Percentiles rank a stretch among this genome's conserved stretches.
phyloP scores from a whole-genome alignment of 1,140 invertebrate species.

The Drosophila pallidifrons region DNA sequence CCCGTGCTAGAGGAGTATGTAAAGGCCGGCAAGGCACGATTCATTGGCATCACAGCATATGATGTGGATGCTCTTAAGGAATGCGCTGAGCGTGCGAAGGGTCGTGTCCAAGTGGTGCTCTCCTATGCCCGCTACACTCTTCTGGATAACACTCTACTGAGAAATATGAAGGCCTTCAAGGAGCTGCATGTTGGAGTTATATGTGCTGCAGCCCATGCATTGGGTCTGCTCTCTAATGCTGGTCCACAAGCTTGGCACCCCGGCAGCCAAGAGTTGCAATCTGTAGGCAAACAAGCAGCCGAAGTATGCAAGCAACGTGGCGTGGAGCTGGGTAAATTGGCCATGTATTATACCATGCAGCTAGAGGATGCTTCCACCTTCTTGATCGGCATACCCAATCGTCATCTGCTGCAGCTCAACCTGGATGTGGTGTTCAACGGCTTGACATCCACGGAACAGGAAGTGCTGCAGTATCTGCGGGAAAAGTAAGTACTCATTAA shows the following conservation, averaged over 20 bases:
- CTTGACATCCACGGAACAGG: slow-evolving; percentile 87
- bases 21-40: slow-evolving; percentile 90
- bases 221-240: slow-evolving; percentile 93
- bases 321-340: slow-evolving; percentile 90
- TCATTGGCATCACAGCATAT: slow-evolving; percentile 95
- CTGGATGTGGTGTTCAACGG: slow-evolving; percentile 87
- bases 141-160: slow-evolving; percentile 91
- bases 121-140: slow-evolving; percentile 93
- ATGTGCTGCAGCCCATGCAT: slow-evolving; percentile 91
- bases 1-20: slow-evolving; percentile 91
- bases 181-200: slow-evolving; percentile 91
- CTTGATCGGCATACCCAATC: slow-evolving; percentile 90
- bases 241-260: slow-evolving; percentile 94
- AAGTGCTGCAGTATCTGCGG: slow-evolving; percentile 87
- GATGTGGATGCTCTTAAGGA: slow-evolving; percentile 91
- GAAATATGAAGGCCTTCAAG: slow-evolving; percentile 91
- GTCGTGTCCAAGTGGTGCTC: slow-evolving; percentile 89
- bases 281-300: slow-evolving; percentile 87
- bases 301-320: slow-evolving; percentile 89
- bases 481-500: slow-evolving; percentile 86
- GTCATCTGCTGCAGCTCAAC: slow-evolving; percentile 87
- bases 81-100: slow-evolving; percentile 87
- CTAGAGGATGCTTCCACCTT: slow-evolving; percentile 87
- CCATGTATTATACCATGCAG: slow-evolving; percentile 88
- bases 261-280: slow-evolving; percentile 89